Evolutionary conservation across 2,113 vertebrate species (phyloP).

Genomic region (Illadopsis cleaveri): DNA sequence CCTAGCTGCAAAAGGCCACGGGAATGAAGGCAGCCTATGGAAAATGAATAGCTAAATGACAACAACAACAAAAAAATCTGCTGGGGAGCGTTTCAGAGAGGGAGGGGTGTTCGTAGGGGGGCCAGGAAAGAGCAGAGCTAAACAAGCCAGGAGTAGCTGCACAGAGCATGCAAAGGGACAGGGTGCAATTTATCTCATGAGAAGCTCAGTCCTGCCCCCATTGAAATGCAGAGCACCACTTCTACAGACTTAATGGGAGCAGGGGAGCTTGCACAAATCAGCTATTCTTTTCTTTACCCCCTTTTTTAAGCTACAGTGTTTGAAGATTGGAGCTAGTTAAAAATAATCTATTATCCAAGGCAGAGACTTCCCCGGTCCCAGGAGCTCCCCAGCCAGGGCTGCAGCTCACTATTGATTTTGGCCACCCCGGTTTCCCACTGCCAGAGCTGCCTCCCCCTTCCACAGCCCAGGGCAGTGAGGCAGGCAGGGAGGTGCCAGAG

Average conservation of each 20-base stretch:
- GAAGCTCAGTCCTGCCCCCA: neutral
- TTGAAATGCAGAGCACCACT: constrained; percentile 41
- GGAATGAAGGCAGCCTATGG: constrained; percentile 71
- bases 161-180: neutral
- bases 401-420: neutral
- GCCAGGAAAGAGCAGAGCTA: neutral
- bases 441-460: neutral
- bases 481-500: neutral
- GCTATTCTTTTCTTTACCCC: neutral
- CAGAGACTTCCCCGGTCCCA: neutral
- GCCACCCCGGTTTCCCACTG: neutral
- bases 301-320: neutral
- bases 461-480: neutral
- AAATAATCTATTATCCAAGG: constrained; percentile 8
- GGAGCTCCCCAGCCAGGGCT: neutral
- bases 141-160: neutral
- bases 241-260: neutral
- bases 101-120: neutral
- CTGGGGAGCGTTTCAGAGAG: neutral
- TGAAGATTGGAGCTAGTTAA: constrained; percentile 35
- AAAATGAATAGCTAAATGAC: constrained; percentile 71
- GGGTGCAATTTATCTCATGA: constrained; percentile 21
- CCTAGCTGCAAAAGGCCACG: constrained; percentile 75
- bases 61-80: constrained; percentile 51
- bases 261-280: constrained; percentile 20